These are phyloP conservation scores for Macrosiphum euphorbiae DNA, from an alignment of 2,888 invertebrate genomes.

Conservation along the genomic window DNA sequence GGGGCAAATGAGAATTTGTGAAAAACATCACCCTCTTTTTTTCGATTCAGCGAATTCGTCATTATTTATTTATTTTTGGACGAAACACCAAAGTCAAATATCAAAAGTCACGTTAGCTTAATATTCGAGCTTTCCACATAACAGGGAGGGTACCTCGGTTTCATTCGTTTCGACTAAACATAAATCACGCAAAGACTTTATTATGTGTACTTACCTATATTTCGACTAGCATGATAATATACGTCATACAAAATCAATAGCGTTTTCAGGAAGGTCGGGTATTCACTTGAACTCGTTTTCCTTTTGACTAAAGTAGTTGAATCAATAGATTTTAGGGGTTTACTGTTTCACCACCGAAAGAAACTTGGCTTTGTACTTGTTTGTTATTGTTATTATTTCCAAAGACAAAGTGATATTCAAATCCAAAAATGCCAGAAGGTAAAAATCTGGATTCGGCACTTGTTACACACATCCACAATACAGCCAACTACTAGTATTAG, in stretches of 20 bases:
- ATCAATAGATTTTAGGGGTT: conserved; percentile 40
- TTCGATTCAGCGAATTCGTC: conserved; percentile 21
- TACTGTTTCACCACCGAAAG: conserved; percentile 19
- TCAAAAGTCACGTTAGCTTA: conserved; percentile 46
- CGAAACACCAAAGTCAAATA: conserved; percentile 16
- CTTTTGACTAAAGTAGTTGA: conserved; percentile 5
- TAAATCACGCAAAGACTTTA: conserved; percentile 24
- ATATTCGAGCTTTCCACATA: conserved; percentile 22
- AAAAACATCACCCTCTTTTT: conserved; percentile 48
- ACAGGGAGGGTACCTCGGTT: background rate
- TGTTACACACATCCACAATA: background rate
- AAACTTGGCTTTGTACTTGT: conserved; percentile 31
- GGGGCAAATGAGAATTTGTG: conserved; percentile 30
- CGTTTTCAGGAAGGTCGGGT: background rate
- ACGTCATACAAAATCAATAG: conserved; percentile 40
- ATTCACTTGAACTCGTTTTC: conserved; percentile 24
- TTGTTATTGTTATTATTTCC: conserved; percentile 41
- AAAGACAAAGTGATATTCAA: conserved; percentile 44
- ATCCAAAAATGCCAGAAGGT: conserved; percentile 35
- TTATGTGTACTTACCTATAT: background rate
- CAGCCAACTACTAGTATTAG: background rate
- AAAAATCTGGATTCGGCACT: conserved; percentile 28
- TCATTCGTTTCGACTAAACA: conserved; percentile 7
- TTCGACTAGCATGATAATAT: conserved; percentile 24
- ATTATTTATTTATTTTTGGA: conserved; percentile 58